A percentile compares a stretch with the other conserved stretches of the same genome.
Evolutionary conservation across 2,888 invertebrate species (phyloP).

Genomic region (Aphidius colemani): DNA sequence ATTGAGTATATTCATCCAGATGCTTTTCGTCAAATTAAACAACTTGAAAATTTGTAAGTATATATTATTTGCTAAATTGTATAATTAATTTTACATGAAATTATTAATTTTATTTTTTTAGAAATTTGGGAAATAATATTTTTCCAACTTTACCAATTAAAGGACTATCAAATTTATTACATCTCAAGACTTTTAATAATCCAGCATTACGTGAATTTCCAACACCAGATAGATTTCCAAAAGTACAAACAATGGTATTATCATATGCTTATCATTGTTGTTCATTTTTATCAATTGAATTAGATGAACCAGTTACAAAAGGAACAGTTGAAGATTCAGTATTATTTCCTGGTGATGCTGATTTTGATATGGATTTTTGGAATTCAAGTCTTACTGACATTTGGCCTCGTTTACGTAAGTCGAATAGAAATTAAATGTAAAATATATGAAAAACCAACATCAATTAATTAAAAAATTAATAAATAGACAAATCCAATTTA

Average conservation of each 20-base stretch:
- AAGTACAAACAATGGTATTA: conserved; percentile 81
- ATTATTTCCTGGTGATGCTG: conserved; percentile 72
- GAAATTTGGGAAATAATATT: conserved; percentile 88
- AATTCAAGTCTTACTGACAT: conserved; percentile 78
- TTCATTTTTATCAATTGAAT: conserved; percentile 73
- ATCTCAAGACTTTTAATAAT: conserved; percentile 92
- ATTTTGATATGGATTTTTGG: conserved; percentile 79
- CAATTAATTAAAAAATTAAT: conserved; percentile 28
- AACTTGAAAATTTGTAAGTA: conserved; percentile 87
- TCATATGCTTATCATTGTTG: conserved; percentile 98
- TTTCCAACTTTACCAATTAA: conserved; percentile 82
- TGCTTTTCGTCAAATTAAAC: conserved; percentile 78
- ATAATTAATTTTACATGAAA: neutral
- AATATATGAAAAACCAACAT: too few relatives aligned
- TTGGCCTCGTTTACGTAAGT: conserved; percentile 83
- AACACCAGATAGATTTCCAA: conserved; percentile 82
- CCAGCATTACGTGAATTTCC: conserved; percentile 86
- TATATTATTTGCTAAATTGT: neutral
- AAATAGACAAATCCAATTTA: too few relatives aligned
- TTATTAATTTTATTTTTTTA: conserved; percentile 53
- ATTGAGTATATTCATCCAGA: conserved; percentile 84
- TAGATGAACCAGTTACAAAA: conserved; percentile 47
- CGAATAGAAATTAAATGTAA: neutral
- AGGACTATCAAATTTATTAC: conserved; percentile 79
- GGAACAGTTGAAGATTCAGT: conserved; percentile 67